Evolutionary conservation across 2,113 vertebrate species (phyloP).

Genomic region (Ictalurus punctatus): DNA sequence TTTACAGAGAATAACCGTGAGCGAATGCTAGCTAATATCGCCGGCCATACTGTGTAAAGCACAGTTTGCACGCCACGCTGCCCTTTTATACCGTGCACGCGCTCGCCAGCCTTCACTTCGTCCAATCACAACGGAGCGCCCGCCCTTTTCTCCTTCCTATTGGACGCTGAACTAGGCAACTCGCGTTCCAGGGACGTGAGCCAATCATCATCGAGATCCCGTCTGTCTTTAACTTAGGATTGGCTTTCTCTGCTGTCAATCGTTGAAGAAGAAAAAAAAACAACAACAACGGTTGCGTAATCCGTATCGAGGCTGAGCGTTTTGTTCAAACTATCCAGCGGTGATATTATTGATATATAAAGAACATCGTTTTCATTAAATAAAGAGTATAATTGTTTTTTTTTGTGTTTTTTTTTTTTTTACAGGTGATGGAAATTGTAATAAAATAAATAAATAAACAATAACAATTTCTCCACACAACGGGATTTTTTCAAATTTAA

Average conservation of each 20-base stretch:
- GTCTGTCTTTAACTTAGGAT: neutral
- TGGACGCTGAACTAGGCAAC: slow-evolving; percentile 32
- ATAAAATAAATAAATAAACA: neutral
- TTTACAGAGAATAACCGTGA: slow-evolving; percentile 92
- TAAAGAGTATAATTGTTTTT: neutral
- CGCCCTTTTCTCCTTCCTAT: neutral
- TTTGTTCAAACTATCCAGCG: no score
- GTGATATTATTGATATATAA: neutral
- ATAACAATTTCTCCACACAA: neutral
- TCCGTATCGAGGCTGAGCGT: neutral
- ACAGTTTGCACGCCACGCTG: slow-evolving; percentile 48
- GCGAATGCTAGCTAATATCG: slow-evolving; percentile 99
- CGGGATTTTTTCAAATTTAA: no score
- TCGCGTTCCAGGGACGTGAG: rapidly evolving
- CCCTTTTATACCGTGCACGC: slow-evolving; percentile 69
- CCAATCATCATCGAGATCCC: neutral
- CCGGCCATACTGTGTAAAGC: slow-evolving; percentile 99
- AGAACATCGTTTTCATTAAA: neutral
- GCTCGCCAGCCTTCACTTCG: neutral
- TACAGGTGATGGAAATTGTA: neutral
- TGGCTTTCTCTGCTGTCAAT: slow-evolving; percentile 44
- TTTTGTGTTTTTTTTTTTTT: neutral
- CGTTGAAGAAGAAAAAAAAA: neutral
- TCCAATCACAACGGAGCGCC: slow-evolving; percentile 44
- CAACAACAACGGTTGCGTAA: neutral